Evolutionary conservation across 2,888 invertebrate species (phyloP).

Genomic region (Folsomia candida): DNA sequence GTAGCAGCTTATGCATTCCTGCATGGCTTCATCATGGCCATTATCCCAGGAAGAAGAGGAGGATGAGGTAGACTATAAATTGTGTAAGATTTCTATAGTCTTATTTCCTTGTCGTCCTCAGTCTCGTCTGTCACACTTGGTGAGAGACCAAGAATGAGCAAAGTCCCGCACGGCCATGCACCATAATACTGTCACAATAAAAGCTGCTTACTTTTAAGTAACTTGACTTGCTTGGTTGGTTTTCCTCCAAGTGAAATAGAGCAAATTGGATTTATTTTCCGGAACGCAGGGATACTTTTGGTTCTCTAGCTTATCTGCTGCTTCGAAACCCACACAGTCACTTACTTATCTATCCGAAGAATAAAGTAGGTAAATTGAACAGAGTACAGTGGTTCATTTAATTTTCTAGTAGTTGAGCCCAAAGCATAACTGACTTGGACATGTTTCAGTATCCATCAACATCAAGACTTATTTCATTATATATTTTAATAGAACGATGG

Average conservation of each 20-base stretch:
- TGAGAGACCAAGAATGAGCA: too few species aligned
- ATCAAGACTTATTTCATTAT: conserved; percentile 9
- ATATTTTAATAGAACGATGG: not conserved
- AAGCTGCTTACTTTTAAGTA: conserved; percentile 4
- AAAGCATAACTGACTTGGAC: conserved; percentile 11
- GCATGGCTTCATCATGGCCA: too few species aligned
- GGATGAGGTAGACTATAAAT: too few species aligned
- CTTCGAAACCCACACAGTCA: not conserved
- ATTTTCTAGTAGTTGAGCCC: not conserved
- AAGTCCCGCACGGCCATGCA: too few species aligned
- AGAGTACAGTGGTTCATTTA: not conserved
- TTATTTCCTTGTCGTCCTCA: too few species aligned
- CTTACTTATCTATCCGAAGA: not conserved
- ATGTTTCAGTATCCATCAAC: conserved; percentile 12
- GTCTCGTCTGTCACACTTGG: too few species aligned
- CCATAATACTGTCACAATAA: not conserved
- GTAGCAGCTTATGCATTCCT: too few species aligned
- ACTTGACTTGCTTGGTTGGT: not conserved
- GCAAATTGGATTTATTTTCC: conserved; percentile 8
- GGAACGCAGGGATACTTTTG: not conserved
- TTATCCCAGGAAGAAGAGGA: too few species aligned
- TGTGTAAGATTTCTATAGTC: too few species aligned
- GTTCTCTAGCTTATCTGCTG: too few species aligned
- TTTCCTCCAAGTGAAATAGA: conserved; percentile 9
- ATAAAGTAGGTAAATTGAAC: not conserved